Percentiles rank a stretch among this genome's conserved stretches.
Conservation (phyloP, 2,888 invertebrate species). For the Agriopis aurantiaria region DNA sequence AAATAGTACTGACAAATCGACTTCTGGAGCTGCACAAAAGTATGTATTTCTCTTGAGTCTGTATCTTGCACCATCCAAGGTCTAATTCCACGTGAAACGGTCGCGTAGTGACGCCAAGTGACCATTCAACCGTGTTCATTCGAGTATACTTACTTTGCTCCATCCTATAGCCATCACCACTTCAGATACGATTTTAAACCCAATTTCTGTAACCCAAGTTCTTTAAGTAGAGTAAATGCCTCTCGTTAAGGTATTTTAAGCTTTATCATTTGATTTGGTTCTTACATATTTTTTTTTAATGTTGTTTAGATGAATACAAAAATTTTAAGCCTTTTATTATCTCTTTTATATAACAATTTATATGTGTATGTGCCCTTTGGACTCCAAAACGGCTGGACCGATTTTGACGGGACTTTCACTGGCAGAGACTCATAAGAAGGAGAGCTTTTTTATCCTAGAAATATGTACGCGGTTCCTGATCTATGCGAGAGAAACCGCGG, state of each 20-base stretch:
- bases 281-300: background rate
- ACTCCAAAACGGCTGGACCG: too few relatives aligned
- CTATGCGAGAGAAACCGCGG: too few relatives aligned
- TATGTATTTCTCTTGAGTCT: conserved; percentile 10
- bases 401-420: too few relatives aligned
- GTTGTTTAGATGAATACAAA: too few relatives aligned
- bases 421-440: too few relatives aligned
- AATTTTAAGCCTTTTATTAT: too few relatives aligned
- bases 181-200: conserved; percentile 13
- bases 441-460: too few relatives aligned
- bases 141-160: conserved; percentile 69
- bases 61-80: conserved; percentile 52
- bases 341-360: too few relatives aligned
- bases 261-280: conserved; percentile 7
- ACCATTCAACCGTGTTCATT: conserved; percentile 63
- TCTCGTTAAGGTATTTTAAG: background rate
- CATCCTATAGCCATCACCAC: conserved; percentile 45
- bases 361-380: too few relatives aligned
- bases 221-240: background rate
- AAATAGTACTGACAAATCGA: background rate
- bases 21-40: background rate
- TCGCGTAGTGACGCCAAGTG: conserved; percentile 63
- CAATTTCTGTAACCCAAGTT: too few relatives aligned
- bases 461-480: too few relatives aligned
- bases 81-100: conserved; percentile 56